Evolutionary conservation across 2,888 invertebrate species (phyloP).

Genomic region (Venusia cambrica): DNA sequence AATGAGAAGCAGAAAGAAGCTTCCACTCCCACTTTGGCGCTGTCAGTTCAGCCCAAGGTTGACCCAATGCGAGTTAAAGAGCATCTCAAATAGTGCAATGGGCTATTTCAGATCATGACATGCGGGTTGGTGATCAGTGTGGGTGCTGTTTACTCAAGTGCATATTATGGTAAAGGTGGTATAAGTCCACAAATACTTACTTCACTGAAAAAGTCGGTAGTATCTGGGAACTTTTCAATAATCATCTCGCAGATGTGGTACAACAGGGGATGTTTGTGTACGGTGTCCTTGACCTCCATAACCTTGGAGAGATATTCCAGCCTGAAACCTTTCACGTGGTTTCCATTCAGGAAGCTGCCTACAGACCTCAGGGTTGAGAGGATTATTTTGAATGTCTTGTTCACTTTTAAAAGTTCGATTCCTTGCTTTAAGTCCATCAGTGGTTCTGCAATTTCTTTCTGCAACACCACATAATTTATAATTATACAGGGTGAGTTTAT

Average conservation of each 20-base stretch:
- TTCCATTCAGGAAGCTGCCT: slow-evolving; percentile 97
- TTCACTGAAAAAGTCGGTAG: slow-evolving; percentile 98
- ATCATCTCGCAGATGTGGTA: slow-evolving; percentile 99
- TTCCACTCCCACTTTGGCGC: no score
- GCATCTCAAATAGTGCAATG: no score
- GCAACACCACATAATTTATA: no score
- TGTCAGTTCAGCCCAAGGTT: no score
- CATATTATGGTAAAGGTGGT: no score
- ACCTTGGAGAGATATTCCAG: slow-evolving; percentile 98
- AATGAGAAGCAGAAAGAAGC: no score
- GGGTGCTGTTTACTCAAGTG: no score
- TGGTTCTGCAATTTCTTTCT: slow-evolving; percentile 98
- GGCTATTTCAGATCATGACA: no score
- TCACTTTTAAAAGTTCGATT: slow-evolving; percentile 93
- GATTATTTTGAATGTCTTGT: slow-evolving; percentile 97
- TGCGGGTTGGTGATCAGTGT: no score
- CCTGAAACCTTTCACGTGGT: slow-evolving; percentile 96
- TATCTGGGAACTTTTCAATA: slow-evolving; percentile 97
- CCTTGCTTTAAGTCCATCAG: slow-evolving; percentile 99
- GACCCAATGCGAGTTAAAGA: no score
- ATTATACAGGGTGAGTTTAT: no score
- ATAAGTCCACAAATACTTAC: slow-evolving; percentile 77
- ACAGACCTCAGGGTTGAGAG: slow-evolving; percentile 96
- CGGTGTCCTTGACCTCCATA: slow-evolving; percentile 99
- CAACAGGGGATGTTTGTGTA: slow-evolving; percentile 98